Percentiles rank a stretch among this genome's conserved stretches.
Evolutionary conservation across 2,797 vertebrate genomes (phyloP).

Genomic region (Poecilia wingei): DNA sequence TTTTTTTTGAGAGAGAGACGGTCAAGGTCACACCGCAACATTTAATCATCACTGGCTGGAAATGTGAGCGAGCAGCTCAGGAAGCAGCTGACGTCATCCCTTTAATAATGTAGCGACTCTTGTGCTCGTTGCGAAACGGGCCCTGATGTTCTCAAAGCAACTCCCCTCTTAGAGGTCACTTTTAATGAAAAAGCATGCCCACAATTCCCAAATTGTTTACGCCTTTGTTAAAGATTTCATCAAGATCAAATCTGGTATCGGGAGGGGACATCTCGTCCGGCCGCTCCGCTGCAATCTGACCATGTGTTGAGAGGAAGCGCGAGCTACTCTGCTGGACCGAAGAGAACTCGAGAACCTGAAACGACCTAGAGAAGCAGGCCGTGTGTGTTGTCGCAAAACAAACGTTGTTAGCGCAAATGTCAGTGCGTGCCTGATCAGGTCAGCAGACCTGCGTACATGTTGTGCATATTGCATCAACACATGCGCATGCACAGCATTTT

Average conservation of each 20-base stretch:
- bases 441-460: conserved; percentile 14
- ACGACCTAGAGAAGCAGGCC: conserved; percentile 8
- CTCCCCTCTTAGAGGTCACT: conserved; percentile 63
- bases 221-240: conserved; percentile 72
- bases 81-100: conserved; percentile 68
- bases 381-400: conserved; percentile 11
- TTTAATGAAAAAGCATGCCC: conserved; percentile 76
- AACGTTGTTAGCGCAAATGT: not conserved
- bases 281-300: conserved; percentile 62
- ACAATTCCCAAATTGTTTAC: conserved; percentile 68
- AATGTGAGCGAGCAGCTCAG: conserved; percentile 69
- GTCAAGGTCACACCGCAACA: conserved; percentile 69
- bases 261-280: conserved; percentile 50
- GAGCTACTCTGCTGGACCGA: conserved; percentile 27
- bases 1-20: conserved; percentile 7
- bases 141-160: conserved; percentile 47
- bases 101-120: conserved; percentile 71
- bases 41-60: conserved; percentile 70
- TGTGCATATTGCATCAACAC: conserved; percentile 21
- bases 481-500: conserved; percentile 6
- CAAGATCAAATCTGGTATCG: conserved; percentile 78
- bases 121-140: conserved; percentile 60
- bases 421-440: conserved; percentile 2
- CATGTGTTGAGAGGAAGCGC: conserved; percentile 63
- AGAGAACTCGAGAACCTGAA: conserved; percentile 9